Base-by-base conservation (phyloP, 2,113 vertebrate species). In the Catharus bicknelli region DNA sequence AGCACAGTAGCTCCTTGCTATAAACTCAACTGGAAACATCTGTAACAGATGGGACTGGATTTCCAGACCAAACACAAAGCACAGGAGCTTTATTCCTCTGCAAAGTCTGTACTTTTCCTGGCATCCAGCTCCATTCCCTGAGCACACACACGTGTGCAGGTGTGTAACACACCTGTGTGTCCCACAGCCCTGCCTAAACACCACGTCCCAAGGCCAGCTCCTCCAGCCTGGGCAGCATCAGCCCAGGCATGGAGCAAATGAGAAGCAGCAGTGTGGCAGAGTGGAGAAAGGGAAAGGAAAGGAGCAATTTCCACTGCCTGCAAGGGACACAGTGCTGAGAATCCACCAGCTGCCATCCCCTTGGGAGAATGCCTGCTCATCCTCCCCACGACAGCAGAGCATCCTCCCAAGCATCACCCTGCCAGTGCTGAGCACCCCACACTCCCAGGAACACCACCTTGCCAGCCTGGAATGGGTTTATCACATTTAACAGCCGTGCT, bases 21-120 rank as follows among this genome's bases (percentile, higher is more conserved):
- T 86, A 95, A 95, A 95, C 76, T 87, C 93, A 90, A 38, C 90
- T 74, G 79, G 87, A 91, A 95, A 88, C 93, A 95, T 70, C 93
- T 94, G 91, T 86, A 92, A 61, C 84, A 94, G 88, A 81, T 88
- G 86, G 82, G 59, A 40, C 23, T 23, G 64, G 54, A 69, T 90
- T 92, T 94, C 57, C 76, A 78, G 72, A 36, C 61, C 73, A n/a
- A 76, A 72, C 26, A 58, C 27, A 86, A 91, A 77, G 69, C 27
- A 1, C 79, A 81, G 13, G 1, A 5, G 2, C 32, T 77, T 88
- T 68, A 90, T 69, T 70, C 36, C 70, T 82, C 30, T 2, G 1
- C 23, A 4, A 79, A 91, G 32, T 21, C 87, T 25, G 8, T 26
- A 14, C 53, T 81, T 38, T 29, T 5, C 45, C 76, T 3, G 3